Evolutionary conservation across 2,888 invertebrate species (phyloP).

Genomic region (Mesodorylaimus sp.): DNA sequence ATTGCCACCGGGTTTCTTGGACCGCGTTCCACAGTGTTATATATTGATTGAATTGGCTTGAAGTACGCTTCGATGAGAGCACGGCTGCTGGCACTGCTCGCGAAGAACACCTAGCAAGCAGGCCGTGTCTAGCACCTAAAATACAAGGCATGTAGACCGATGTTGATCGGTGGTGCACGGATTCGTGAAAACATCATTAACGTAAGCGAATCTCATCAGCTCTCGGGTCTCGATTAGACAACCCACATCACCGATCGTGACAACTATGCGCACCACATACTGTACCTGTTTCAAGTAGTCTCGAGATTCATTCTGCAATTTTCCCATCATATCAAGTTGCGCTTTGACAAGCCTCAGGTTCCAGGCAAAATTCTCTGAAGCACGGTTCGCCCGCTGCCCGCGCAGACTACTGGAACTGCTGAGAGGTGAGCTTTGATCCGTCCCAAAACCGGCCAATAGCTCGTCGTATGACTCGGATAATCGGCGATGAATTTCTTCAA

Average conservation of each 20-base stretch:
- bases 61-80: slow-evolving; percentile 1
- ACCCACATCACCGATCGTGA: too few species aligned
- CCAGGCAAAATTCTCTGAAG: slow-evolving; percentile 41
- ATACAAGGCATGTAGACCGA: not conserved
- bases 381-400: slow-evolving; percentile 19
- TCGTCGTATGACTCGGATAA: slow-evolving; percentile 34
- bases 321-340: slow-evolving; percentile 38
- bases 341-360: slow-evolving; percentile 40
- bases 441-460: slow-evolving; percentile 24
- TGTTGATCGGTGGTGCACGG: not conserved
- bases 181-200: not conserved
- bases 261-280: not conserved
- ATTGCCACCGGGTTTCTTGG: too few species aligned
- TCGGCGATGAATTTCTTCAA: slow-evolving; percentile 24
- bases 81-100: not conserved
- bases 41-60: too few species aligned
- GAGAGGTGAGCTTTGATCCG: slow-evolving; percentile 15
- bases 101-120: not conserved
- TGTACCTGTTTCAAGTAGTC: slow-evolving; percentile 39
- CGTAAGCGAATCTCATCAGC: not conserved
- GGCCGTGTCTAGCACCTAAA: not conserved
- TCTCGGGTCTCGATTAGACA: too few species aligned
- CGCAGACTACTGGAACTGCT: too few species aligned
- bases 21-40: too few species aligned
- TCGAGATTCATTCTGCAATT: slow-evolving; percentile 37